Conservation (phyloP, 2,888 invertebrate genomes). For the Gortyna flavago region DNA sequence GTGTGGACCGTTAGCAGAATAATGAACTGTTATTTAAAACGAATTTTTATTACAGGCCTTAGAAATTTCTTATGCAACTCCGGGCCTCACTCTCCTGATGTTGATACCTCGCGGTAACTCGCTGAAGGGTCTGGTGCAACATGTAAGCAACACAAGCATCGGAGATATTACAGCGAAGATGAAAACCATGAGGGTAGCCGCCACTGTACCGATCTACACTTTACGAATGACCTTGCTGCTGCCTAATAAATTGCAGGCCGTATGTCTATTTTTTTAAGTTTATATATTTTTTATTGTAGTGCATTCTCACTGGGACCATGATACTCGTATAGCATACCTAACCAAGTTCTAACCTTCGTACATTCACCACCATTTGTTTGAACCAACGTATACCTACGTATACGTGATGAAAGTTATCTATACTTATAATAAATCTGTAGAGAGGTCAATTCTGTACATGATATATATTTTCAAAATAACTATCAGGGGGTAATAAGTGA, state of each 20-base stretch:
- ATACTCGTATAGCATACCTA: neutral
- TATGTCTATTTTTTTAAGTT: constrained; percentile 68
- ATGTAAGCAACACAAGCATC: constrained; percentile 70
- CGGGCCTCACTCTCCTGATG: constrained; percentile 80
- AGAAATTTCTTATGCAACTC: constrained; percentile 83
- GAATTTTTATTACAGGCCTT: constrained; percentile 77
- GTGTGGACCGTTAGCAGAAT: neutral
- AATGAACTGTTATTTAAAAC: constrained; percentile 2
- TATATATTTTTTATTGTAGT: neutral
- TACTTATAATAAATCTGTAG: too few relatives aligned
- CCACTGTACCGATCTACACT: constrained; percentile 83
- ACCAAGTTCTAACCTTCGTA: neutral
- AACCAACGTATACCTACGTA: neutral
- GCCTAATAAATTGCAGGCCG: constrained; percentile 82
- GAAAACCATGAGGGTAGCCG: constrained; percentile 77
- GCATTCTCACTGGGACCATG: neutral
- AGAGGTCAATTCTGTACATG: too few relatives aligned
- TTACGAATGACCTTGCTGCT: constrained; percentile 86
- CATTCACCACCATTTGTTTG: neutral
- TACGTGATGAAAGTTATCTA: neutral
- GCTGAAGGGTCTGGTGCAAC: constrained; percentile 71
- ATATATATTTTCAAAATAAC: too few relatives aligned
- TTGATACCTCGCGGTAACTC: constrained; percentile 79
- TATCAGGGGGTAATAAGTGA: too few relatives aligned
- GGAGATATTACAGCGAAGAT: constrained; percentile 70